Base-by-base conservation (phyloP, 2,888 invertebrate species). In the Patella ulyssiponensis region DNA sequence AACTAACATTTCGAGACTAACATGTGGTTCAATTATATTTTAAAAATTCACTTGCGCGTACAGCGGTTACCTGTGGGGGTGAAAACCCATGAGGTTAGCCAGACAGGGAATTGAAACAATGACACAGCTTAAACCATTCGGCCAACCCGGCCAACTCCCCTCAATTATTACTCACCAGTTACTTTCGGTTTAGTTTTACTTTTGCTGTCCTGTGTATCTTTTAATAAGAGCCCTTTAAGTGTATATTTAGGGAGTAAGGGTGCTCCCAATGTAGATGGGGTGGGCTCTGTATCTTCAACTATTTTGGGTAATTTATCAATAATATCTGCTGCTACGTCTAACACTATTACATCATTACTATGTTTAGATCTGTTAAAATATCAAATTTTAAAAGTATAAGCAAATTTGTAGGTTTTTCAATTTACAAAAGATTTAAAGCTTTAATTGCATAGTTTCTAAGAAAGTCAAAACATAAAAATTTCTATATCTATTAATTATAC, bases 291-390 rank as follows among this genome's bases (percentile, higher is more conserved):
- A 15, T 87, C 86, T 78, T 90, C 90, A 7, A 91, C 87, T 27
- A 82, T 81, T 53, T 78, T 80, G 5, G 91, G 91, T 11, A 91
- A 78, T n/a, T 83, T 83, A 12, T 80, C 77, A 74, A 86, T 92
- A 80, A 97, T 95, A 86, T 96, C 96, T 51, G 94, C 93, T 0
- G 96, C 94, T 3, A 97, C 95, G 74, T 94, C 94, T 89, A 94
- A 94, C 0, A 97, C 95, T 72, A 96, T 93, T 83, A 96, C 94
- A 88, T 98, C 97, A 2, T 95, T 94, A 0, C 95, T 95, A 81
- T 93, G 94, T 17, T 93, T 87, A 20, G 86, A 84, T 52, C 90
- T 90, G 78, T n/a, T 73, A 51, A 53, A 71, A 44, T 44, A 44
- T 12, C 9, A 33, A 75, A 71, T 11, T 14, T 73, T 44, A 14